Base-by-base conservation (phyloP, 2,113 vertebrate species). In the Bambusicola thoracicus region DNA sequence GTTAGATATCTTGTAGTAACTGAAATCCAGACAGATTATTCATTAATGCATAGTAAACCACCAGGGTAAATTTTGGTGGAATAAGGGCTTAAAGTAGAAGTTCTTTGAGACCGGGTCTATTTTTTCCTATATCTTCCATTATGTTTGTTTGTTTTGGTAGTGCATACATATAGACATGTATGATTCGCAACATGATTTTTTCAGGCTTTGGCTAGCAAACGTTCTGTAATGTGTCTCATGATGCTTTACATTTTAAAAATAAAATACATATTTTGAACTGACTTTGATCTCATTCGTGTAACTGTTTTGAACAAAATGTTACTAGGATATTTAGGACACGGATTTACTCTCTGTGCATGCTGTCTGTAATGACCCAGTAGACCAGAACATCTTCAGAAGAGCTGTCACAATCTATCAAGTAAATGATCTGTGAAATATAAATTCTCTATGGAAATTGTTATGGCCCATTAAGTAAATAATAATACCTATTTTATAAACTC, bases 401-500 rank as follows among this genome's bases (percentile, higher is more conserved):
- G 90, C 95, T 96, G 96, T 97, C 96, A 97, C 88, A 90, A 96
- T 97, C 93, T 91, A 96, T 96, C 96, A 97, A 81, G 81, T 44
- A 87, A 96, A 96, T 48, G 84, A 92, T 88, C 94, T 96, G 91
- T 96, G 92, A 96, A 97, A 96, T 96, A 96, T 82, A 97, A 96
- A 96, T 96, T 94, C 83, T 92, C 93, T 81, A 6, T 94, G 94
- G 94, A 94, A 88, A 86, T 75, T 95, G 87, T 89, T 93, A 94
- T 91, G 93, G 93, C 18, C 93, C 91, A 96, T 97, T 97, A 97
- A 81, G 86, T 94, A 96, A 97, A 97, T 97, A 97, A 97, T 96
- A 97, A 96, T 95, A 94, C 83, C 91, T 96, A 92, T 93, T 96
- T 96, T 94, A 96, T 96, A 96, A 97, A 96, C 86, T 94, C 78